Conservation (phyloP, 1,140 invertebrate species). For the Drosophila pseudoobscura region DNA sequence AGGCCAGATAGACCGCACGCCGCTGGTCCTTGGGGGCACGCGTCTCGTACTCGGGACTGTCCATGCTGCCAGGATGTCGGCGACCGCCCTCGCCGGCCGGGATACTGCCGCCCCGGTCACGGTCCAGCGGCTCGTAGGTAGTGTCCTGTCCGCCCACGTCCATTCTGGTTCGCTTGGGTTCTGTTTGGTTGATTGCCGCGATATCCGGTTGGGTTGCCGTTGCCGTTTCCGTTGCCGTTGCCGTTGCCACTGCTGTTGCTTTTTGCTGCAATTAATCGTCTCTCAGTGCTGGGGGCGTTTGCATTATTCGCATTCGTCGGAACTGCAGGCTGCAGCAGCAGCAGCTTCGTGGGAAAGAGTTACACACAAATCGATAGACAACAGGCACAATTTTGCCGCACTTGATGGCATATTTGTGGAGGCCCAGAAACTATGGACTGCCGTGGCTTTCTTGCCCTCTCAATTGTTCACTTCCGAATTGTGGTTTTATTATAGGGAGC, state of each 20-base stretch:
- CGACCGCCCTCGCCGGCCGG: conserved; percentile 30
- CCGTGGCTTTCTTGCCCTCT: neutral
- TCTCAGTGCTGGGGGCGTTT: conserved; percentile 21
- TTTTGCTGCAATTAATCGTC: conserved; percentile 28
- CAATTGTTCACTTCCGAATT: conserved; percentile 6
- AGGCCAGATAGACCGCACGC: conserved; percentile 90
- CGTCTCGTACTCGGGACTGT: conserved; percentile 78
- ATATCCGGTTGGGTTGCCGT: conserved; percentile 2
- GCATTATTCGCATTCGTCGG: conserved; percentile 24
- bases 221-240: no score
- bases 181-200: neutral
- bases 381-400: conserved; percentile 54
- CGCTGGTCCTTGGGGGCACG: conserved; percentile 88
- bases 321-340: conserved; percentile 17
- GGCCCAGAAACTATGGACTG: neutral
- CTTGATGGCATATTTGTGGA: neutral
- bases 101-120: conserved; percentile 42
- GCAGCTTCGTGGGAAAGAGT: conserved; percentile 14
- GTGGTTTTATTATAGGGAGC: neutral
- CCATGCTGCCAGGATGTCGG: conserved; percentile 69
- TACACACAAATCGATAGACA: conserved; percentile 66
- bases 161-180: conserved; percentile 25
- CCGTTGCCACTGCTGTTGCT: neutral
- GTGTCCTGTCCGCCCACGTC: conserved; percentile 73
- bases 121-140: conserved; percentile 78